phyloP scores from a whole-genome alignment of 2,797 vertebrate genomes.

The Carcharodon carcharias region DNA sequence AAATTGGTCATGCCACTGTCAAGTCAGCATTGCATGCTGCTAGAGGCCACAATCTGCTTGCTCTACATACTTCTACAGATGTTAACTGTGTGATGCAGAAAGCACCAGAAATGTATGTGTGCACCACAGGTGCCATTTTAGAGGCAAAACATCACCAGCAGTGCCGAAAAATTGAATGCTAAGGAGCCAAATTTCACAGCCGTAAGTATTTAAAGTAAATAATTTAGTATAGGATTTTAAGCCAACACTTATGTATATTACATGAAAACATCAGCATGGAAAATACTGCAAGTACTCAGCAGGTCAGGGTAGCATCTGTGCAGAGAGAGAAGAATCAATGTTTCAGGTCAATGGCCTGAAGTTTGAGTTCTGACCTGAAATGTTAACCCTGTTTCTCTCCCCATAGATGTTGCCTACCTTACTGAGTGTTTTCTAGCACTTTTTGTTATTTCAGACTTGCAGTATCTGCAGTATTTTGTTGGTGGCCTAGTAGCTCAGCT shows the following conservation, averaged over 20 bases:
- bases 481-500: background rate
- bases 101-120: too few relatives aligned
- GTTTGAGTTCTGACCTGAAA: background rate
- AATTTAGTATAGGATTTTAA: background rate
- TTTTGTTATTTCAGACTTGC: background rate
- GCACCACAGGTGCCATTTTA: too few relatives aligned
- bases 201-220: background rate
- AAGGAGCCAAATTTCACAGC: too few relatives aligned
- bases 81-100: too few relatives aligned
- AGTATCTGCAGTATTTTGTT: background rate
- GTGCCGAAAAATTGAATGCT: too few relatives aligned
- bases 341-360: background rate
- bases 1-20: too few relatives aligned
- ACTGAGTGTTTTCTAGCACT: background rate
- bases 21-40: too few relatives aligned
- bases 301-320: background rate
- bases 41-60: too few relatives aligned
- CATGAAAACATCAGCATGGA: background rate
- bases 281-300: too few relatives aligned
- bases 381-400: background rate
- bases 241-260: background rate
- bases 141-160: too few relatives aligned
- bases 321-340: background rate
- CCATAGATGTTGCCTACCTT: background rate
- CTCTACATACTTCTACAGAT: too few relatives aligned